Conservation (phyloP, 1,140 invertebrate species). For the Drosophila ambigua region DNA sequence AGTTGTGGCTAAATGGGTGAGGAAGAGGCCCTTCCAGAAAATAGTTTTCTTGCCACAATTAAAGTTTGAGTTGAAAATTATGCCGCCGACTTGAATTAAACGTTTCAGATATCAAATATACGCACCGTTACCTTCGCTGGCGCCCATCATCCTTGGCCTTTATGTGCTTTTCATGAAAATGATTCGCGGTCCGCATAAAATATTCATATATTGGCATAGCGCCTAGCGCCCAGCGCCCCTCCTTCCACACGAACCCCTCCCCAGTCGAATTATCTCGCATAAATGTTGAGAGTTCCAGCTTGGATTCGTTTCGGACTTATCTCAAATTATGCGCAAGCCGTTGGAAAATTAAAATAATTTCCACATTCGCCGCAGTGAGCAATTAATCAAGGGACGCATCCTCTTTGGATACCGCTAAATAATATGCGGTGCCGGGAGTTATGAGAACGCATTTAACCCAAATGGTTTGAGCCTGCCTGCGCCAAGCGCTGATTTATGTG, state of each 20-base stretch:
- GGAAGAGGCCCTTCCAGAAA: not conserved
- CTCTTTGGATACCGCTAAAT: slow-evolving; percentile 20
- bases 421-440: slow-evolving; percentile 65
- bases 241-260: not conserved
- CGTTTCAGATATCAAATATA: slow-evolving; percentile 65
- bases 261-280: slow-evolving; percentile 51
- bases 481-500: slow-evolving; percentile 43
- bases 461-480: slow-evolving; percentile 12
- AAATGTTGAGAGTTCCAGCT: slow-evolving; percentile 60
- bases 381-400: slow-evolving; percentile 65
- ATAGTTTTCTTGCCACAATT: slow-evolving; percentile 51
- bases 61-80: slow-evolving; percentile 73
- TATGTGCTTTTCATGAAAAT: slow-evolving; percentile 73
- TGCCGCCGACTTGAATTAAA: slow-evolving; percentile 56
- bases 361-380: slow-evolving; percentile 71
- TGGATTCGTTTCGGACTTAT: slow-evolving; percentile 48
- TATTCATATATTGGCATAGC: slow-evolving; percentile 32
- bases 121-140: slow-evolving; percentile 49
- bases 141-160: slow-evolving; percentile 49
- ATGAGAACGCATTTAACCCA: slow-evolving; percentile 47
- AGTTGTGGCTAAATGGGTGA: not conserved
- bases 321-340: slow-evolving; percentile 56
- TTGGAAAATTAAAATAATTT: slow-evolving; percentile 75
- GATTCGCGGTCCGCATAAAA: slow-evolving; percentile 31
- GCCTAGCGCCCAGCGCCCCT: not conserved